Evolutionary conservation across 2,113 vertebrate species (phyloP), one percentile per base, ranked within the genome.

Genomic region (Prunella fulvescens): DNA sequence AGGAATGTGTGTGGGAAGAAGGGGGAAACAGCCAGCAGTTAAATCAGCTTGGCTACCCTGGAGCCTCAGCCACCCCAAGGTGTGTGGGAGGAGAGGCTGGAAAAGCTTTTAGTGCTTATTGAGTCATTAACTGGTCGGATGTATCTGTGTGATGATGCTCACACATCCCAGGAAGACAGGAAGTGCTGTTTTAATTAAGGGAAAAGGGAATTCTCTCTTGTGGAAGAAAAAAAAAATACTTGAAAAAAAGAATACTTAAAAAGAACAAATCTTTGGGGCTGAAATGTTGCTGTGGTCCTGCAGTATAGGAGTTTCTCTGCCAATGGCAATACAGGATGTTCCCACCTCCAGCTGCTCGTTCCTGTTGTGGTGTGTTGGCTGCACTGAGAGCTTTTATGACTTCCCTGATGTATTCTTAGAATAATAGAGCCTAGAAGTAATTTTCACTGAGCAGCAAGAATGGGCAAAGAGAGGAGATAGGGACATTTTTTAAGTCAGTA

Each of bases 1-100:
- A 87, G 85, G 90, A 94, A 79, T 67, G 37, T 94, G 70, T 71
- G 88, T 93, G 74, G 92, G 90, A 85, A 79, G 65, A 60, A 81
- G 48, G 39, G 73, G 67, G 73, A 87, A 85, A 76, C 13, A 82
- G 78, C 56, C 78, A 76, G 78, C 65, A 85, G 93, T 84, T 87
- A 56, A 81, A 82, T 81, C 61, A 72, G 77, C 81, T 65, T 90
- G 78, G 87, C 92, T 88, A 6, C 61, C 1, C 0, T 0, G 0
- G 48, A 79, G 74, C 61, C 69, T 87, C 65, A 92, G 70, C 74
- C 78, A 76, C 81, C n/a, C 61, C 23, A 19, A 37, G 74, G 24
- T 15, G 53, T 3, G 31, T 90, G 85, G 70, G 78, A 95, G 78
- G 73, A 77, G 33, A 82, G 61, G 57, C 65, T 90, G 84, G 77